Evolutionary conservation across 2,888 invertebrate genomes (phyloP).

Genomic region (Meiosimyza platycephala): DNA sequence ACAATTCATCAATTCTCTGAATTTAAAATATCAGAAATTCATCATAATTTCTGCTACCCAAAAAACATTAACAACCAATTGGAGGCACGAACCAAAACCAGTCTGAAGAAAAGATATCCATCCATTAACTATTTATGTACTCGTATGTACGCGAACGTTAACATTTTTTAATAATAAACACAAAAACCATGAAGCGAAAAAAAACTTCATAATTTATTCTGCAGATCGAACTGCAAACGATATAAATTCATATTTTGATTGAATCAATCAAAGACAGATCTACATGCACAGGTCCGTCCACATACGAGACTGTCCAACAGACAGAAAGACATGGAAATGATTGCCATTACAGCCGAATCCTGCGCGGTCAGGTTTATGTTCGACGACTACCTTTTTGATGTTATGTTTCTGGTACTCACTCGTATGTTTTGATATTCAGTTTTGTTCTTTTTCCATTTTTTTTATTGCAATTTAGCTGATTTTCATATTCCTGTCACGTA

Average conservation of each 20-base stretch:
- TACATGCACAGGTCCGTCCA: background rate
- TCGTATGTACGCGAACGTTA: too few species aligned
- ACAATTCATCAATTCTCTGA: slow-evolving; percentile 28
- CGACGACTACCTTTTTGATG: slow-evolving; percentile 18
- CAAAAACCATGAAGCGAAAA: slow-evolving; percentile 16
- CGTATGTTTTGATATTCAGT: background rate
- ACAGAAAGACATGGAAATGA: background rate
- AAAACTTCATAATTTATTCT: slow-evolving; percentile 32
- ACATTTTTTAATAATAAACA: too few species aligned
- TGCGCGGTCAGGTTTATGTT: slow-evolving; percentile 5
- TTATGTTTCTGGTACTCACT: background rate
- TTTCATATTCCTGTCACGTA: slow-evolving; percentile 65
- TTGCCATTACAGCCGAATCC: slow-evolving; percentile 1
- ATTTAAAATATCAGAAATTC: background rate
- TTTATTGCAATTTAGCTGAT: slow-evolving; percentile 38
- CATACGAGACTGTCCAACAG: background rate
- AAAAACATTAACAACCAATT: slow-evolving; percentile 25
- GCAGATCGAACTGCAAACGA: slow-evolving; percentile 46
- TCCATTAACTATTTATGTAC: background rate
- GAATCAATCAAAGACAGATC: slow-evolving; percentile 59
- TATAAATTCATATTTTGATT: slow-evolving; percentile 59
- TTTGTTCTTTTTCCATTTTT: slow-evolving; percentile 14
- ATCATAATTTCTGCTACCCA: background rate
- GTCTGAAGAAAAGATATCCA: background rate
- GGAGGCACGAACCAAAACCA: background rate